Evolutionary conservation across 2,888 invertebrate species (phyloP).

Genomic region (Alentia gelatinosa): DNA sequence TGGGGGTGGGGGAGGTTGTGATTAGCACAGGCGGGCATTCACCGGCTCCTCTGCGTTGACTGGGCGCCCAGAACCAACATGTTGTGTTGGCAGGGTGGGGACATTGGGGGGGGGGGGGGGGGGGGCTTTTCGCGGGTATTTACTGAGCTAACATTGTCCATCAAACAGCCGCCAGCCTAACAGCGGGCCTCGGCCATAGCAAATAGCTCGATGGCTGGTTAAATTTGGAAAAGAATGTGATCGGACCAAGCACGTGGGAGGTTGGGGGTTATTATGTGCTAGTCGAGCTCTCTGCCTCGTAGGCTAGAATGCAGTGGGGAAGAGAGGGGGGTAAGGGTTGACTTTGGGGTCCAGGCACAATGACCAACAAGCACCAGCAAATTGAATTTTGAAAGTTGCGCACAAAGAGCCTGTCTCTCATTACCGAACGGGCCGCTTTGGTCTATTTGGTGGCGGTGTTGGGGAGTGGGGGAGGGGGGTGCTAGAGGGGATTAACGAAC

Average conservation of each 20-base stretch:
- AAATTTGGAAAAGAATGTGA: not conserved
- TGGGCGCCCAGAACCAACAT: not conserved
- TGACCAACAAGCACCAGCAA: not conserved
- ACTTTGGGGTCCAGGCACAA: not conserved
- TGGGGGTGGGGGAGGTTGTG: no score
- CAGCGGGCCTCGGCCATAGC: not conserved
- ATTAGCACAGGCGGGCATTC: not conserved
- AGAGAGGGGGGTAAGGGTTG: not conserved
- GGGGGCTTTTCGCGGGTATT: not conserved
- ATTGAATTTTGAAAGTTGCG: slow-evolving; percentile 23
- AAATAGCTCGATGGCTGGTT: slow-evolving; percentile 4
- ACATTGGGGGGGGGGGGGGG: not conserved
- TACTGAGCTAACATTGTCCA: not conserved
- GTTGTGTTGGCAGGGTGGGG: not conserved
- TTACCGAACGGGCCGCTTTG: not conserved
- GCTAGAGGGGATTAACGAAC: not conserved
- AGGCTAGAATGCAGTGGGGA: no score
- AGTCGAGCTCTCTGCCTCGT: no score
- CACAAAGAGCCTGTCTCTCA: not conserved
- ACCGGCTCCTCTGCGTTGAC: not conserved
- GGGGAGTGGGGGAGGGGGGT: not conserved
- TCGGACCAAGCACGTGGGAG: not conserved
- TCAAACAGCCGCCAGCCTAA: not conserved
- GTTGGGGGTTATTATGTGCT: no score
- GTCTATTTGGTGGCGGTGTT: not conserved